Evolutionary conservation across 2,888 invertebrate species (phyloP).

Genomic region (Callimorpha dominula): DNA sequence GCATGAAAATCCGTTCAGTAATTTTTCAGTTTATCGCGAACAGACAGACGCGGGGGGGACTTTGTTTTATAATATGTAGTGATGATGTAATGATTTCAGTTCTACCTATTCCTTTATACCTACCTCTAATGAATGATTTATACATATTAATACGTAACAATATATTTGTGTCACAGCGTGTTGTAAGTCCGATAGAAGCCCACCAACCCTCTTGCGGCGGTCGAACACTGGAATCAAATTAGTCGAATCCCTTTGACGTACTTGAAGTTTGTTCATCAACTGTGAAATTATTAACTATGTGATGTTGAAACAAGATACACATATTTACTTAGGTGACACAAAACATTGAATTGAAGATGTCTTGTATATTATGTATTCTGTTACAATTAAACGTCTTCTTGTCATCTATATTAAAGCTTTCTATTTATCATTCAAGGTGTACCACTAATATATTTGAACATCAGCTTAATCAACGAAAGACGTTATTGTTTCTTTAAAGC

Average conservation of each 20-base stretch:
- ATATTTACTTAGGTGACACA: slow-evolving; percentile 42
- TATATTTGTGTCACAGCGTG: slow-evolving; percentile 42
- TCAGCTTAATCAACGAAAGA: too few relatives aligned
- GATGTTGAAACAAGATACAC: slow-evolving; percentile 37
- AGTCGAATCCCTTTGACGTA: slow-evolving; percentile 73
- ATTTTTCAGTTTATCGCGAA: too few relatives aligned
- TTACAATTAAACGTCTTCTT: neutral
- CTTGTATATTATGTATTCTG: neutral
- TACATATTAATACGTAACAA: neutral
- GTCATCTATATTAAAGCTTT: too few relatives aligned
- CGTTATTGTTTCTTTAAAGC: too few relatives aligned
- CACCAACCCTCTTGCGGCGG: slow-evolving; percentile 61
- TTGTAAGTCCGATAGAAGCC: slow-evolving; percentile 56
- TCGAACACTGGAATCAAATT: slow-evolving; percentile 76
- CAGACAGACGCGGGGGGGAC: too few relatives aligned
- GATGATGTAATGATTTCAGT: too few relatives aligned
- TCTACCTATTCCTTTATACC: neutral
- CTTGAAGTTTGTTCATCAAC: slow-evolving; percentile 65
- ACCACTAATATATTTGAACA: too few relatives aligned
- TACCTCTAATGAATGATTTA: neutral
- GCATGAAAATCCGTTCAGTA: too few relatives aligned
- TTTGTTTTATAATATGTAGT: too few relatives aligned
- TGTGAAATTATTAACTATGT: slow-evolving; percentile 64
- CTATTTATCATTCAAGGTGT: too few relatives aligned
- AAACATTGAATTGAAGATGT: slow-evolving; percentile 29